Evolutionary conservation across 2,888 invertebrate species (phyloP).

Genomic region (Cheilosia vulpina): DNA sequence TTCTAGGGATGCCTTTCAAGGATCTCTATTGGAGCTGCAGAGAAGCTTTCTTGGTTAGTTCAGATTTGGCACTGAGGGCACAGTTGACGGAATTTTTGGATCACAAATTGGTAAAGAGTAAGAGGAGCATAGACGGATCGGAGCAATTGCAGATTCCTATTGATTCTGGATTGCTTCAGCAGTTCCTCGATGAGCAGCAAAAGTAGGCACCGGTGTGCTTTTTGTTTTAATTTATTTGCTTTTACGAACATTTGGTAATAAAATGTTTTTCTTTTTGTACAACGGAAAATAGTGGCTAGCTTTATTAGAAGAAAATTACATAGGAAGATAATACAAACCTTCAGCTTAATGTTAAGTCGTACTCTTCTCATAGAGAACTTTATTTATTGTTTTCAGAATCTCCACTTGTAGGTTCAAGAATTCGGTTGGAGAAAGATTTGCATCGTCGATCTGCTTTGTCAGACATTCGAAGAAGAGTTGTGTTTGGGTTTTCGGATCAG

Average conservation of each 20-base stretch:
- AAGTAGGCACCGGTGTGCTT: slow-evolving; percentile 76
- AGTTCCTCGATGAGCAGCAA: slow-evolving; percentile 87
- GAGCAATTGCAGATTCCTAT: slow-evolving; percentile 93
- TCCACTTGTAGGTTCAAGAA: background rate
- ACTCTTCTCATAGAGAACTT: background rate
- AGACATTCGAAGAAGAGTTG: background rate
- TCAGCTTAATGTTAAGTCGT: background rate
- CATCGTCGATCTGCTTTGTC: background rate
- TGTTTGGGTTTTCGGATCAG: background rate
- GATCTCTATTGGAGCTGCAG: slow-evolving; percentile 93
- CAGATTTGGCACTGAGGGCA: slow-evolving; percentile 94
- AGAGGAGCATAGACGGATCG: slow-evolving; percentile 91
- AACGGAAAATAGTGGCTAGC: background rate
- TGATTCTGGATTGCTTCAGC: slow-evolving; percentile 88
- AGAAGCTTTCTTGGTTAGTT: slow-evolving; percentile 95
- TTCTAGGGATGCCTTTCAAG: slow-evolving; percentile 92
- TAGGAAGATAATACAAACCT: background rate
- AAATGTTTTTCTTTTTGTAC: slow-evolving; percentile 10
- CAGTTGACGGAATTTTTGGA: slow-evolving; percentile 98
- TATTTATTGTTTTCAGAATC: background rate
- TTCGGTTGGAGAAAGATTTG: background rate
- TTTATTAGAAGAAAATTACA: background rate
- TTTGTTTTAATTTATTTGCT: slow-evolving; percentile 60
- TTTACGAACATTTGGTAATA: slow-evolving; percentile 33
- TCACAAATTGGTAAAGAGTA: slow-evolving; percentile 94